Percentiles rank a stretch among this genome's conserved stretches.
Evolutionary conservation across 2,113 vertebrate species (phyloP).

Genomic region (Salminus brasiliensis): DNA sequence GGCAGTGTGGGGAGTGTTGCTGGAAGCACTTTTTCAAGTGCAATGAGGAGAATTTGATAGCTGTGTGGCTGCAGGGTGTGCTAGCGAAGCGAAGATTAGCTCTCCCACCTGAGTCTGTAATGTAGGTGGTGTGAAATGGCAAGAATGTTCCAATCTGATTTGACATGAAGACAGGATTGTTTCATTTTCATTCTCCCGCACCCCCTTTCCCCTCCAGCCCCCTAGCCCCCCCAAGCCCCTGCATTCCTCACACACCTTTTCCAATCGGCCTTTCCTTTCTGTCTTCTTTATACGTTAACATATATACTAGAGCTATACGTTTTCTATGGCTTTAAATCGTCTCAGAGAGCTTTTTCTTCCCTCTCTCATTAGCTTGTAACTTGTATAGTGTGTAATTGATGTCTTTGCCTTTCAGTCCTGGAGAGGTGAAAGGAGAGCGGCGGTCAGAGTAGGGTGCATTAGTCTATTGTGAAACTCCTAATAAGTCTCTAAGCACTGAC

Average conservation of each 20-base stretch:
- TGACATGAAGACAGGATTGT: constrained; percentile 70
- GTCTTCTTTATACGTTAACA: not conserved
- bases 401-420: constrained; percentile 60
- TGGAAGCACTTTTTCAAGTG: constrained; percentile 56
- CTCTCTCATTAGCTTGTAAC: constrained; percentile 49
- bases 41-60: constrained; percentile 58
- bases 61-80: constrained; percentile 43
- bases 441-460: constrained; percentile 48
- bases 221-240: constrained; percentile 28
- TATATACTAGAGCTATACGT: no score
- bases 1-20: constrained; percentile 56
- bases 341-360: not conserved
- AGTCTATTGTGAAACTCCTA: constrained; percentile 55
- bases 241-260: not conserved
- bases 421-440: constrained; percentile 57
- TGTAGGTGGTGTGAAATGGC: constrained; percentile 67
- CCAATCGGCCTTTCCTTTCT: not conserved
- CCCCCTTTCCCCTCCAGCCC: no score
- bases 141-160: constrained; percentile 73
- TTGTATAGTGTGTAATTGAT: constrained; percentile 64
- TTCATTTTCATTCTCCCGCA: no score
- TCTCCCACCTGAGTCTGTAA: constrained; percentile 59
- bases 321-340: not conserved
- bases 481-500: constrained; percentile 8
- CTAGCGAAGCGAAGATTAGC: constrained; percentile 62